A percentile compares a stretch with the other conserved stretches of the same genome.
Evolutionary conservation across 1,140 invertebrate genomes (phyloP).

Genomic region (Calliopsis andreniformis): DNA sequence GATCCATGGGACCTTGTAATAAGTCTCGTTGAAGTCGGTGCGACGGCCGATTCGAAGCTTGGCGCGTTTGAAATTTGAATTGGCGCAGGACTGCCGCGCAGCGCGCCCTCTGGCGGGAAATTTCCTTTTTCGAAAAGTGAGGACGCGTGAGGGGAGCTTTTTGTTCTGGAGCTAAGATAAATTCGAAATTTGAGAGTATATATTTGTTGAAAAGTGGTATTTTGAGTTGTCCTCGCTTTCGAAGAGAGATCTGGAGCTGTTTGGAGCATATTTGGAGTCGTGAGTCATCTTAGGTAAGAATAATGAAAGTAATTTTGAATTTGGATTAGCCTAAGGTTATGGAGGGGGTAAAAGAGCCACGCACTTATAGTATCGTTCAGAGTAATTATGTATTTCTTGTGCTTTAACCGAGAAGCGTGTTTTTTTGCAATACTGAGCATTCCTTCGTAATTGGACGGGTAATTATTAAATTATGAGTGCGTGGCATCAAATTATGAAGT

Average conservation of each 20-base stretch:
- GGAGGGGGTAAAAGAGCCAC: not conserved
- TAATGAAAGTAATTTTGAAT: not conserved
- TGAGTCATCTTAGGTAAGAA: not conserved
- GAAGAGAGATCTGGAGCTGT: no score
- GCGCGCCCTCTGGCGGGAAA: no score
- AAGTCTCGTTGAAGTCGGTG: not conserved
- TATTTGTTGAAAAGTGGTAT: no score
- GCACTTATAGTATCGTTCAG: not conserved
- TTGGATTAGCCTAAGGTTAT: not conserved
- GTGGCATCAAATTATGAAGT: not conserved
- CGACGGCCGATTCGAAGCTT: not conserved
- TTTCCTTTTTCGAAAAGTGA: no score
- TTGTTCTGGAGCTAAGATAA: no score
- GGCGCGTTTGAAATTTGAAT: not conserved
- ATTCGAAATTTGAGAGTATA: no score
- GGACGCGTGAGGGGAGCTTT: no score
- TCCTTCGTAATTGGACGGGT: slow-evolving; percentile 14
- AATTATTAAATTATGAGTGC: slow-evolving; percentile 14
- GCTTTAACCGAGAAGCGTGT: not conserved
- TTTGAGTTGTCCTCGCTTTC: no score
- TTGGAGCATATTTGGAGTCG: no score
- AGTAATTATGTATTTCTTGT: not conserved
- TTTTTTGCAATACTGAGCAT: not conserved
- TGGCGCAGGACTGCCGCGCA: not conserved
- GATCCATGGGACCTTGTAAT: not conserved